phyloP scores from a whole-genome alignment of 2,888 invertebrate genomes.

The Plebejus melissa region DNA sequence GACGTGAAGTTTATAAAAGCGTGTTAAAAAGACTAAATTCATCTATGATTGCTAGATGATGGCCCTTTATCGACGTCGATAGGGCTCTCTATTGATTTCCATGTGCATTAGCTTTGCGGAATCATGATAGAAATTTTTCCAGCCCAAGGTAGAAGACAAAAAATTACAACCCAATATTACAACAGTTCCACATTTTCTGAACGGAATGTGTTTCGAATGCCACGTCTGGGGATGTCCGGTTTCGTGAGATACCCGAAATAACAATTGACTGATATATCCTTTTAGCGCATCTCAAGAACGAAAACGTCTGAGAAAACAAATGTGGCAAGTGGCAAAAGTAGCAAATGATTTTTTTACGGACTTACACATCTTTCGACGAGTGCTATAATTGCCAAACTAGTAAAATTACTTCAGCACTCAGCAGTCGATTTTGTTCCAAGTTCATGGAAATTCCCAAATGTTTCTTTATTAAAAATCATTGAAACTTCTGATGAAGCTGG shows the following conservation, averaged over 20 bases:
- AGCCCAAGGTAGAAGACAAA: not conserved
- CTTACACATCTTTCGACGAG: no score
- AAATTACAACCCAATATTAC: not conserved
- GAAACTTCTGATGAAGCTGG: not conserved
- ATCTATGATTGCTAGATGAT: no score
- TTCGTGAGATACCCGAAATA: not conserved
- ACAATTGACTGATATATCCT: not conserved
- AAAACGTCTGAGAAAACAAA: no score
- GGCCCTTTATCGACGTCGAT: not conserved
- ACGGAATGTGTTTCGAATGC: conserved; percentile 5
- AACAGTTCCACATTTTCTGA: not conserved
- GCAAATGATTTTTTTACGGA: no score
- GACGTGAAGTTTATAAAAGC: no score
- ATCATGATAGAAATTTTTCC: not conserved
- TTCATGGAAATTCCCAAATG: no score
- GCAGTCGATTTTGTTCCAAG: no score
- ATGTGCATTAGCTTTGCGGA: not conserved
- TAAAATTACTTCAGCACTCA: no score
- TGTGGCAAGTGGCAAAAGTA: no score
- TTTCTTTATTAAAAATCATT: not conserved
- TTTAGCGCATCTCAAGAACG: not conserved
- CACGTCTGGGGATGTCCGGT: conserved; percentile 4
- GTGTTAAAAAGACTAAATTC: no score
- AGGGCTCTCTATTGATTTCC: not conserved
- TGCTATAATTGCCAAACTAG: no score